phyloP scores from a whole-genome alignment of 2,113 vertebrate species.

The Alligator mississippiensis region DNA sequence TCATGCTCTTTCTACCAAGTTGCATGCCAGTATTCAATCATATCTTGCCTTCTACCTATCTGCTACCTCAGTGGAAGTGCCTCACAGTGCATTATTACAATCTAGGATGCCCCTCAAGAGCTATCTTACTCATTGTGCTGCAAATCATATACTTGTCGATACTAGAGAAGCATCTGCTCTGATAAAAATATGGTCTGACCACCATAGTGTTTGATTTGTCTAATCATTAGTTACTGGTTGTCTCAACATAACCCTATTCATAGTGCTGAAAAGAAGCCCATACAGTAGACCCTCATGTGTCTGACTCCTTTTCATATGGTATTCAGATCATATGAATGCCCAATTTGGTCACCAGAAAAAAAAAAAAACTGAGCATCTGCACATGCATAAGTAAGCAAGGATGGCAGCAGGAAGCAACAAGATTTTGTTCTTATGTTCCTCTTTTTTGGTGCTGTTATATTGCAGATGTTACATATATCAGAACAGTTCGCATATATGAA shows the following conservation, averaged over 20 bases:
- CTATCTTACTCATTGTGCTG: background rate
- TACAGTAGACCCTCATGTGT: too few relatives aligned
- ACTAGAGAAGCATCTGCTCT: background rate
- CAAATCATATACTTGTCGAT: background rate
- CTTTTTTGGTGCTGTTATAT: too few relatives aligned
- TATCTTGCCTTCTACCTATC: background rate
- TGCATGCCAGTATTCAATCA: background rate
- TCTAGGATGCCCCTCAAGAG: background rate
- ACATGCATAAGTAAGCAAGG: too few relatives aligned
- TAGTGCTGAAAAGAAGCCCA: conserved; percentile 16
- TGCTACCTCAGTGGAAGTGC: background rate
- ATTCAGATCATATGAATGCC: too few relatives aligned
- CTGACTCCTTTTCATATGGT: too few relatives aligned
- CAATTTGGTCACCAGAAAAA: too few relatives aligned
- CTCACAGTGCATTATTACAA: background rate
- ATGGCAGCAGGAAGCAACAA: too few relatives aligned
- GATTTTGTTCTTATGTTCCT: too few relatives aligned
- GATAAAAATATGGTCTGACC: background rate
- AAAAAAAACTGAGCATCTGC: too few relatives aligned
- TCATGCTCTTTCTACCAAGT: accelerated
- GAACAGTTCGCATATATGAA: too few relatives aligned
- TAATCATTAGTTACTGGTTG: background rate
- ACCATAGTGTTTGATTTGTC: background rate
- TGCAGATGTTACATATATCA: too few relatives aligned
- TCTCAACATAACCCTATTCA: conserved; percentile 60